phyloP scores from a whole-genome alignment of 2,888 invertebrate genomes.

The Saturnia pavonia region DNA sequence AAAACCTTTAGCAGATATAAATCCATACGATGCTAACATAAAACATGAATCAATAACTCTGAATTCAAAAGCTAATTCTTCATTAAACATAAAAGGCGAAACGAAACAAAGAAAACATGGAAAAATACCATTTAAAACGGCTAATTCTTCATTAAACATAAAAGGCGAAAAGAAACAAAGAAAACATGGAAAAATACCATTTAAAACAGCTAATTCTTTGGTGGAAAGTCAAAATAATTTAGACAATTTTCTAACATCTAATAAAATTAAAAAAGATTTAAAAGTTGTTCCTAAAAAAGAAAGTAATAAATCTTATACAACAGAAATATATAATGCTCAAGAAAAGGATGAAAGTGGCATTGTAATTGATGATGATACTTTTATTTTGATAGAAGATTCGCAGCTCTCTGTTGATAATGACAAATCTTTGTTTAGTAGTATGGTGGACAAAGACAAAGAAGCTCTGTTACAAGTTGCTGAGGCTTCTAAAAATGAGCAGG shows the following conservation, averaged over 20 bases:
- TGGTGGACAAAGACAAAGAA: conserved; percentile 61
- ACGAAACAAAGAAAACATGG: conserved; percentile 29
- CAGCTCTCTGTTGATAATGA: conserved; percentile 35
- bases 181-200: conserved; percentile 26
- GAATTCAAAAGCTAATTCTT: conserved; percentile 21
- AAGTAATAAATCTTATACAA: conserved; percentile 17
- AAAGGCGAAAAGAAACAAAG: conserved; percentile 17
- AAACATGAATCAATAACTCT: neutral
- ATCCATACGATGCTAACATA: conserved; percentile 44
- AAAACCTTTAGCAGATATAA: conserved; percentile 62
- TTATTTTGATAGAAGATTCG: conserved; percentile 56
- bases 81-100: conserved; percentile 19
- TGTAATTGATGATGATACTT: conserved; percentile 53
- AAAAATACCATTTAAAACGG: neutral
- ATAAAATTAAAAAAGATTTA: neutral
- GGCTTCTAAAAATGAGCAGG: conserved; percentile 44
- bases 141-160: conserved; percentile 23
- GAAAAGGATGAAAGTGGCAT: conserved; percentile 62
- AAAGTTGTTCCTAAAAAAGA: conserved; percentile 1
- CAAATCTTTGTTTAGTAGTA: conserved; percentile 1
- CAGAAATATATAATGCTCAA: conserved; percentile 23
- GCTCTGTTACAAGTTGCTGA: conserved; percentile 59
- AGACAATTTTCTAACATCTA: neutral
- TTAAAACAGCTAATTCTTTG: neutral
- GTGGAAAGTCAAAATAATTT: neutral